phyloP scores from a whole-genome alignment of 2,888 invertebrate species.

The Actias luna region DNA sequence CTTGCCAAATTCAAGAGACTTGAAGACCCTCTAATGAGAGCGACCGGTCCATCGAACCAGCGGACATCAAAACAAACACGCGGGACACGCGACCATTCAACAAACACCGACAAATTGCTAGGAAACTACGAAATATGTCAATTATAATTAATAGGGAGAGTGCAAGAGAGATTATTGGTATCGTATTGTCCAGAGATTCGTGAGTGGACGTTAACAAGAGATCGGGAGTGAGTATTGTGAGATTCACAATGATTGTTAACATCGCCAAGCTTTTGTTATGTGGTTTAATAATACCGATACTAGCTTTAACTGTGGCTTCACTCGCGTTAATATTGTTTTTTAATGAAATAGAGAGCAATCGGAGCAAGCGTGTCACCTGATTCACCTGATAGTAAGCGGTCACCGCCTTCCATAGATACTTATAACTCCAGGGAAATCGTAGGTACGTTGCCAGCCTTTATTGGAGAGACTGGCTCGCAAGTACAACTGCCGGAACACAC shows the following conservation, averaged over 20 bases:
- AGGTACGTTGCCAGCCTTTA: too few relatives aligned
- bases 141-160: constrained; percentile 76
- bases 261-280: background rate
- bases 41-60: constrained; percentile 51
- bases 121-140: constrained; percentile 75
- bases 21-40: constrained; percentile 49
- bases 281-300: background rate
- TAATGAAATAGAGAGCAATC: too few relatives aligned
- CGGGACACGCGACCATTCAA: constrained; percentile 63
- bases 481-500: too few relatives aligned
- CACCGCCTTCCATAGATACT: too few relatives aligned
- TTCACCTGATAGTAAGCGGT: too few relatives aligned
- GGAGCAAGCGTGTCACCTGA: too few relatives aligned
- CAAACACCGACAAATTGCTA: constrained; percentile 67
- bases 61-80: constrained; percentile 78
- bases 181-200: constrained; percentile 53
- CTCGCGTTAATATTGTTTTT: too few relatives aligned
- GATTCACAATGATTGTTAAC: constrained; percentile 5
- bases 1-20: constrained; percentile 38
- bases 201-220: constrained; percentile 48
- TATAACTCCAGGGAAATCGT: too few relatives aligned
- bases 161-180: constrained; percentile 56
- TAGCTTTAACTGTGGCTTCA: too few relatives aligned
- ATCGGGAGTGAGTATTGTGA: constrained; percentile 3
- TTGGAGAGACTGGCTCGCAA: too few relatives aligned